These are phyloP conservation scores for Tetragnatha montana DNA, from an alignment of 2,888 invertebrate species.

Conservation along the genomic window DNA sequence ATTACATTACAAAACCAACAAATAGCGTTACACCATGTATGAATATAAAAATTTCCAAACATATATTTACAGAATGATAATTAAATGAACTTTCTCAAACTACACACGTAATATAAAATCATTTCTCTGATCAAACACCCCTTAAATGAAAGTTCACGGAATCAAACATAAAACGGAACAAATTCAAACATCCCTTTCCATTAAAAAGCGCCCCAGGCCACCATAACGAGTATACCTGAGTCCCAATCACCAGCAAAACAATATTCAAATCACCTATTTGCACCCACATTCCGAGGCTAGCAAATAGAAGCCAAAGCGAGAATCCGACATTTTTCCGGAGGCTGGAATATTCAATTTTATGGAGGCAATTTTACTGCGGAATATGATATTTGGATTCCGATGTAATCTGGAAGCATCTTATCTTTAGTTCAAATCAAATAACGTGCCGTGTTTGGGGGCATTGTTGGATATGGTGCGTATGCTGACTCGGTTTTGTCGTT, in stretches of 20 bases:
- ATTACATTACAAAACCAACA: no score
- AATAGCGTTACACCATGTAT: no score
- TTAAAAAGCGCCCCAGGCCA: background rate
- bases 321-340: background rate
- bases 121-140: no score
- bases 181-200: background rate
- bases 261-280: background rate
- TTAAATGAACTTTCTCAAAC: no score
- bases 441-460: background rate
- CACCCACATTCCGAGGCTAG: background rate
- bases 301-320: background rate
- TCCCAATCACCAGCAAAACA: background rate
- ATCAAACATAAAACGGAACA: no score
- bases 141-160: no score
- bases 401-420: background rate
- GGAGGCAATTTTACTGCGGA: background rate
- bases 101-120: no score
- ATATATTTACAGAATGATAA: no score
- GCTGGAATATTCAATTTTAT: conserved; percentile 4
- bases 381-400: conserved; percentile 27
- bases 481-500: no score
- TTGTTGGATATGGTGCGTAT: no score
- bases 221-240: background rate
- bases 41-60: no score
- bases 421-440: background rate